Percentiles rank a stretch among this genome's conserved stretches.
These are phyloP conservation scores for Aphis craccivora DNA, from an alignment of 1,140 invertebrate species.

Conservation along the genomic window DNA sequence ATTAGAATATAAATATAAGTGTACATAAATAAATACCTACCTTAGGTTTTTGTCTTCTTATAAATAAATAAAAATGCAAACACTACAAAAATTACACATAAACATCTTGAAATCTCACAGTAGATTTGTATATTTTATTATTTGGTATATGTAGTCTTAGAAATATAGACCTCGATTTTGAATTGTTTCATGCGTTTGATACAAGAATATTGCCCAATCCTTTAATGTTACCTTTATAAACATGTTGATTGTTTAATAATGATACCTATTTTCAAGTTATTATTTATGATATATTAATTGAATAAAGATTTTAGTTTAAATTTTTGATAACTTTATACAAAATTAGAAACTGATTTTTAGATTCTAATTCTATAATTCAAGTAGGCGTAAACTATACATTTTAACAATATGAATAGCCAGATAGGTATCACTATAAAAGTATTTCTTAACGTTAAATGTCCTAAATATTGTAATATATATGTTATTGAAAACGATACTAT, in stretches of 20 bases:
- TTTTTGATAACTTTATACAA: neutral
- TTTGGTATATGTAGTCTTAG: neutral
- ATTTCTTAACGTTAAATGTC: neutral
- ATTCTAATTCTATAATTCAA: neutral
- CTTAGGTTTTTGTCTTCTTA: neutral
- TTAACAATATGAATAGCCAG: neutral
- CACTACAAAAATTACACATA: neutral
- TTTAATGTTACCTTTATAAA: neutral
- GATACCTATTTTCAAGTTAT: neutral
- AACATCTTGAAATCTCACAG: neutral
- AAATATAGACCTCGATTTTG: neutral
- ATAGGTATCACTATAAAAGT: neutral
- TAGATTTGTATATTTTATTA: neutral
- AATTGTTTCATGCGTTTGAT: neutral
- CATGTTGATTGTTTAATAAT: neutral
- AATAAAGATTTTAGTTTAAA: neutral
- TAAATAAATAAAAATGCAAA: neutral
- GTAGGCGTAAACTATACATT: neutral
- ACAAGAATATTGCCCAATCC: neutral
- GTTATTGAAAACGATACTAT: neutral
- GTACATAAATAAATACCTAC: too few relatives aligned
- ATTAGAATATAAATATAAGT: neutral
- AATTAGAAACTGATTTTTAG: neutral
- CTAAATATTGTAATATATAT: conserved; percentile 8
- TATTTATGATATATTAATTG: neutral